Evolutionary conservation across 2,797 vertebrate genomes (phyloP).

Genomic region (Oreochromis grahami): DNA sequence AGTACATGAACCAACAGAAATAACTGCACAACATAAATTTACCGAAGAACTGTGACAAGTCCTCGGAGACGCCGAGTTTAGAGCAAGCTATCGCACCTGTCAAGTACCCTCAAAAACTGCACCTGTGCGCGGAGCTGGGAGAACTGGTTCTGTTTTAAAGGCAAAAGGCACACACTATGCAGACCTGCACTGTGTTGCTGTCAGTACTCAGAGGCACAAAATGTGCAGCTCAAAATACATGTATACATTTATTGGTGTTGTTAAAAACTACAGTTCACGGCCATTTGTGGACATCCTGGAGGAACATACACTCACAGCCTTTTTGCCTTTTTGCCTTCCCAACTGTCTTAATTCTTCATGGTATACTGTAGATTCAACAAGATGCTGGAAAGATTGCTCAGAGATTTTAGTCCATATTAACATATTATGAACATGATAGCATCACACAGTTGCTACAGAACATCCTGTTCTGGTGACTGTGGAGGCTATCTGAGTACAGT

Average conservation of each 20-base stretch:
- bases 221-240: background rate
- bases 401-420: background rate
- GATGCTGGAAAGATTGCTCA: background rate
- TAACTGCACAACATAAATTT: background rate
- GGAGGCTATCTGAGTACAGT: background rate
- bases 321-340: background rate
- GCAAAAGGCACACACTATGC: background rate
- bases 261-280: background rate
- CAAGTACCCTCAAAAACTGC: background rate
- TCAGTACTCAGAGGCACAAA: background rate
- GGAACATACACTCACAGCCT: background rate
- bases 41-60: background rate
- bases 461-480: background rate
- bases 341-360: background rate
- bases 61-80: background rate
- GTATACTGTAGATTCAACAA: background rate
- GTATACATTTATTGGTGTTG: background rate
- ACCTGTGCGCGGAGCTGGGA: background rate
- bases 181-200: background rate
- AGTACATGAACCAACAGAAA: background rate
- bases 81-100: background rate
- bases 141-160: background rate
- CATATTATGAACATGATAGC: background rate
- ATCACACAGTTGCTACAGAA: background rate
- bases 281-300: background rate